phyloP scores from a whole-genome alignment of 2,888 invertebrate genomes.

The Scaptomyza flava region DNA sequence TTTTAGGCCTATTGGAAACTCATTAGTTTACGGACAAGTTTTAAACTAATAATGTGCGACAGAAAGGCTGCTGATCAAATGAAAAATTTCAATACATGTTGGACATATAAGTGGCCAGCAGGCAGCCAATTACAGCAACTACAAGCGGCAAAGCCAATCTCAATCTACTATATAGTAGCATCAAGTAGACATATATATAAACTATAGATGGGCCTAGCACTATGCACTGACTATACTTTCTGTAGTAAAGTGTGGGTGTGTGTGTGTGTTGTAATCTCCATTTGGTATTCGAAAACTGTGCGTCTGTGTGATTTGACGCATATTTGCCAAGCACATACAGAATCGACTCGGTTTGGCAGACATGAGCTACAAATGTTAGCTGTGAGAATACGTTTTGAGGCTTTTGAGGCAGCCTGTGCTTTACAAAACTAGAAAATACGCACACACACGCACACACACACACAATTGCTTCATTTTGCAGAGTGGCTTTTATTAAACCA shows the following conservation, averaged over 20 bases:
- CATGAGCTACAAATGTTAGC: slow-evolving; percentile 56
- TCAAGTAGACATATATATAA: slow-evolving; percentile 77
- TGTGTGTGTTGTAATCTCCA: slow-evolving; percentile 37
- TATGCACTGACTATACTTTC: slow-evolving; percentile 35
- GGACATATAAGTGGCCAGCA: slow-evolving; percentile 47
- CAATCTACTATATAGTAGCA: slow-evolving; percentile 60
- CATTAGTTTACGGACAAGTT: slow-evolving; percentile 65
- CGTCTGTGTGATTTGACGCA: slow-evolving; percentile 79
- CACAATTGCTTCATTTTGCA: slow-evolving; percentile 76
- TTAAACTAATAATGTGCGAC: slow-evolving; percentile 71
- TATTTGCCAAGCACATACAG: slow-evolving; percentile 67
- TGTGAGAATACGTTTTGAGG: slow-evolving; percentile 50
- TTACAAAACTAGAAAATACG: slow-evolving; percentile 54
- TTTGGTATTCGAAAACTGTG: slow-evolving; percentile 80
- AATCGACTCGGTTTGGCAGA: slow-evolving; percentile 36
- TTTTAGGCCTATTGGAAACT: slow-evolving; percentile 70
- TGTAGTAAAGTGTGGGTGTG: slow-evolving; percentile 11
- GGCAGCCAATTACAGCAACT: slow-evolving; percentile 62
- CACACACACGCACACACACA: slow-evolving; percentile 42
- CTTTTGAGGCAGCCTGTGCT: slow-evolving; percentile 44
- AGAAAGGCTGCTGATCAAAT: slow-evolving; percentile 42
- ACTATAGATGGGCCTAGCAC: slow-evolving; percentile 33
- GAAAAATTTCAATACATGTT: slow-evolving; percentile 70
- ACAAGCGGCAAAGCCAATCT: slow-evolving; percentile 66
- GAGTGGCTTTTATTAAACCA: slow-evolving; percentile 77